Evolutionary conservation across 35 echinoderm and acorn worm genomes (phyloP).

Genomic region (Acanthaster planci): DNA sequence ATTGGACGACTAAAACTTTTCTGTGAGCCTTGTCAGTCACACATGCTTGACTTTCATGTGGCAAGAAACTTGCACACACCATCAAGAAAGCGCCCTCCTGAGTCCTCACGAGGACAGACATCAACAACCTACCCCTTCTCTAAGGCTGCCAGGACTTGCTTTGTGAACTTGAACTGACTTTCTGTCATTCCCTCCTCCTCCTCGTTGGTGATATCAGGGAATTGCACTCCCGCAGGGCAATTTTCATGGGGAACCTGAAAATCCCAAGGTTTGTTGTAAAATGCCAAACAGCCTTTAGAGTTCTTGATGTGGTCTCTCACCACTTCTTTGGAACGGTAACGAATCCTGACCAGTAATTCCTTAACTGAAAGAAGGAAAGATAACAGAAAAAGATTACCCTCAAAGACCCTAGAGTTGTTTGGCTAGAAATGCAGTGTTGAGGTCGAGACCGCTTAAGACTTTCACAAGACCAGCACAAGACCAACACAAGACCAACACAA

Average conservation of each 20-base stretch:
- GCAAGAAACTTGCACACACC: too few relatives aligned
- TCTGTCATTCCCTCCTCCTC: neutral
- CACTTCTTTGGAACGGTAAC: neutral
- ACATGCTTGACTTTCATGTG: too few relatives aligned
- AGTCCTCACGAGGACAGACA: too few relatives aligned
- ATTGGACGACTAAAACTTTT: too few relatives aligned
- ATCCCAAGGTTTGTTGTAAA: slow-evolving; percentile 1
- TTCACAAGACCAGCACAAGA: too few relatives aligned
- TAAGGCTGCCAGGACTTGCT: neutral
- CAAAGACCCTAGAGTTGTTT: too few relatives aligned
- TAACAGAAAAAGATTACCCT: too few relatives aligned
- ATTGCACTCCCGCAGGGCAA: neutral
- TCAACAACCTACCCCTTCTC: slow-evolving; percentile 9
- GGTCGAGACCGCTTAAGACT: too few relatives aligned
- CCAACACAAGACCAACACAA: too few relatives aligned
- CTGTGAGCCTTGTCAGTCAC: too few relatives aligned
- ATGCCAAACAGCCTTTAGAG: neutral
- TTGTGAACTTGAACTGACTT: slow-evolving; percentile 12
- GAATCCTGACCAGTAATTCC: neutral
- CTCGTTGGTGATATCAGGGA: neutral
- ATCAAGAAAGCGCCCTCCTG: too few relatives aligned
- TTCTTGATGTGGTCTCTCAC: slow-evolving; percentile 8
- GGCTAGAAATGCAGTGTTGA: too few relatives aligned
- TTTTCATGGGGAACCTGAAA: neutral
- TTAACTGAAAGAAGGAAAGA: neutral